phyloP scores from a whole-genome alignment of 2,888 invertebrate genomes.

The Notocelia uddmanniana region DNA sequence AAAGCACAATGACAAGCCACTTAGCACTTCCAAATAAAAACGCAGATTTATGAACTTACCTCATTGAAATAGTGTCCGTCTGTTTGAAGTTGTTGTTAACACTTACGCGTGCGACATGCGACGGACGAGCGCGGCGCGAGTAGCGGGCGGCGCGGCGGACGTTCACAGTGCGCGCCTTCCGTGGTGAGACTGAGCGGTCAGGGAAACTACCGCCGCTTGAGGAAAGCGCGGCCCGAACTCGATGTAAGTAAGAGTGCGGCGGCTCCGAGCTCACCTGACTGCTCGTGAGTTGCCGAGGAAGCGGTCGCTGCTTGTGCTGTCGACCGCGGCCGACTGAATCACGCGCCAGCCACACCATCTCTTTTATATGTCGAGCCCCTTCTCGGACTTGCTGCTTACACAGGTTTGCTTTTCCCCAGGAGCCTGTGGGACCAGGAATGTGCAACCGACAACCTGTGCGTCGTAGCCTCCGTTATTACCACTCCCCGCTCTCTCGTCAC shows the following conservation, averaged over 20 bases:
- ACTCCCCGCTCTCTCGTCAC: slow-evolving; percentile 8
- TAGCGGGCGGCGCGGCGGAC: slow-evolving; percentile 49
- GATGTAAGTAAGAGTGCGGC: slow-evolving; percentile 17
- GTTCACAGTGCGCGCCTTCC: slow-evolving; percentile 50
- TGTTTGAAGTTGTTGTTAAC: slow-evolving; percentile 55
- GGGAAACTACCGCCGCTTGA: slow-evolving; percentile 40
- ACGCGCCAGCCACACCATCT: slow-evolving; percentile 68
- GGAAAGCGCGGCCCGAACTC: slow-evolving; percentile 37
- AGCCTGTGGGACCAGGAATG: slow-evolving; percentile 54
- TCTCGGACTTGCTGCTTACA: slow-evolving; percentile 55
- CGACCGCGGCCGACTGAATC: slow-evolving; percentile 74
- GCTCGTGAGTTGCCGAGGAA: slow-evolving; percentile 45
- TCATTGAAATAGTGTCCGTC: slow-evolving; percentile 63
- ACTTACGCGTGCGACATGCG: slow-evolving; percentile 60
- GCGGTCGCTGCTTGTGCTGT: slow-evolving; percentile 60
- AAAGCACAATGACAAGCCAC: slow-evolving; percentile 53
- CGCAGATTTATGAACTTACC: slow-evolving; percentile 58
- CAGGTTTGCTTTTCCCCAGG: slow-evolving; percentile 63
- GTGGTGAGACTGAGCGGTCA: slow-evolving; percentile 52
- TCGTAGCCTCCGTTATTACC: slow-evolving; percentile 21
- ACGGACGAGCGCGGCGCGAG: slow-evolving; percentile 49
- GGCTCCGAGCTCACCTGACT: slow-evolving; percentile 59
- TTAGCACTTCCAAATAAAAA: slow-evolving; percentile 43
- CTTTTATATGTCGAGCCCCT: slow-evolving; percentile 79
- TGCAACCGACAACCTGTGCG: slow-evolving; percentile 7